Conservation (phyloP, 2,888 invertebrate genomes). For the Halictus quadricinctus region DNA sequence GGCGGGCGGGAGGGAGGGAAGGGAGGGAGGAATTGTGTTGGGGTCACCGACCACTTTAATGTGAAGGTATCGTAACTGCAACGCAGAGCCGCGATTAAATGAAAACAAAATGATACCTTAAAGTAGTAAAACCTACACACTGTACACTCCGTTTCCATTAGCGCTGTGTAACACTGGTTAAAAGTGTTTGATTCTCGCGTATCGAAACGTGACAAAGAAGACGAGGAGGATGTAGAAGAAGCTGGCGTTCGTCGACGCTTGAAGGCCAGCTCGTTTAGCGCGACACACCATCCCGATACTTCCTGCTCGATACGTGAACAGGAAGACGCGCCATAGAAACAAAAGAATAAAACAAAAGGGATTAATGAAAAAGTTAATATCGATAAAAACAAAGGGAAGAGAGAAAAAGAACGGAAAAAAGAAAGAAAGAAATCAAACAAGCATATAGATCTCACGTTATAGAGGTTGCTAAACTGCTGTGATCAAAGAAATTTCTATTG, state of each 20-base stretch:
- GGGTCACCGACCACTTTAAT: slow-evolving; percentile 71
- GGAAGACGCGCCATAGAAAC: neutral
- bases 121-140: slow-evolving; percentile 65
- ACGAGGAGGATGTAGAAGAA: slow-evolving; percentile 19
- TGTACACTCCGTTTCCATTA: slow-evolving; percentile 74
- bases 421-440: slow-evolving; percentile 49
- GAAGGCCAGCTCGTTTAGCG: slow-evolving; percentile 62
- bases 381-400: neutral
- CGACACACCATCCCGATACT: slow-evolving; percentile 45
- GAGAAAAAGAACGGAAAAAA: neutral
- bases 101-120: slow-evolving; percentile 67
- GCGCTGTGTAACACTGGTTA: slow-evolving; percentile 74
- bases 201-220: slow-evolving; percentile 66
- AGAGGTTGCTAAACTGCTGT: slow-evolving; percentile 71
- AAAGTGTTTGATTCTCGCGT: slow-evolving; percentile 76
- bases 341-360: slow-evolving; percentile 5
- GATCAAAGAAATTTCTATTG: slow-evolving; percentile 65
- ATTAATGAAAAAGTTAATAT: neutral
- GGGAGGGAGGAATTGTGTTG: slow-evolving; percentile 70
- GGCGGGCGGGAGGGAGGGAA: slow-evolving; percentile 70
- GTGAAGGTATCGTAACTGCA: slow-evolving; percentile 69
- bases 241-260: slow-evolving; percentile 65
- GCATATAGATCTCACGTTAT: slow-evolving; percentile 79
- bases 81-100: slow-evolving; percentile 50
- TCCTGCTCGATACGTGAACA: slow-evolving; percentile 36